phyloP scores from a whole-genome alignment of 1,140 invertebrate genomes.

The Pollicipes pollicipes region DNA sequence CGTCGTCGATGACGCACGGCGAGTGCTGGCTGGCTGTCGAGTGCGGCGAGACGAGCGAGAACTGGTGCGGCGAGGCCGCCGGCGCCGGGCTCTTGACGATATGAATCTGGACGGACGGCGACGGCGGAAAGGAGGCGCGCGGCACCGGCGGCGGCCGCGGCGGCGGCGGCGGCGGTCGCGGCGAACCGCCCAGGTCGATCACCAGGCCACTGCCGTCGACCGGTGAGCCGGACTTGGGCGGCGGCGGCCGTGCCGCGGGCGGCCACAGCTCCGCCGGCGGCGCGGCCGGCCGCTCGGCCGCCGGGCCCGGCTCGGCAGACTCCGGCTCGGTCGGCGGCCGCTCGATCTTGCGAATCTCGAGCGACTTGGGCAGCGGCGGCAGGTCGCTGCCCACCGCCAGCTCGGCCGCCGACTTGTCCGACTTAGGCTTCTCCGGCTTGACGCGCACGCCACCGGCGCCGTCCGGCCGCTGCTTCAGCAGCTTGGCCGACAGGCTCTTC shows the following conservation, averaged over 20 bases:
- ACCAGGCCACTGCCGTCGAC: background rate
- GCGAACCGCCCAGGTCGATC: background rate
- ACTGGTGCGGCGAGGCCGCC: constrained; percentile 15
- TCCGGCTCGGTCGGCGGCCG: no score
- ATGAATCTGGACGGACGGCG: constrained; percentile 50
- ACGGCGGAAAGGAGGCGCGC: constrained; percentile 21
- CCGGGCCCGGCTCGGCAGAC: background rate
- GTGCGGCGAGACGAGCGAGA: constrained; percentile 36
- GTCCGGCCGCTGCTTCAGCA: background rate
- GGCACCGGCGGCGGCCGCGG: background rate
- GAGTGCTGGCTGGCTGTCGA: constrained; percentile 36
- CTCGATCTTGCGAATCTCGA: background rate
- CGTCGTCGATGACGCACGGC: constrained; percentile 65
- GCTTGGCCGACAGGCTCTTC: constrained; percentile 1
- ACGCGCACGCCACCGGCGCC: background rate
- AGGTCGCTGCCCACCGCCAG: background rate
- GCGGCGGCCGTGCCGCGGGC: no score
- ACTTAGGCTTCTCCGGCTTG: background rate
- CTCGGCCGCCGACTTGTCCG: background rate
- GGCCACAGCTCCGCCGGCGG: background rate
- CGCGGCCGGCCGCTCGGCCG: no score
- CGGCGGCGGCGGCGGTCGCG: no score
- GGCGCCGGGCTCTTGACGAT: constrained; percentile 57
- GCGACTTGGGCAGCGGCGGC: constrained; percentile 3
- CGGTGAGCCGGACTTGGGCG: background rate